phyloP scores from a whole-genome alignment of 2,113 vertebrate genomes.

The Callaeas wilsoni region DNA sequence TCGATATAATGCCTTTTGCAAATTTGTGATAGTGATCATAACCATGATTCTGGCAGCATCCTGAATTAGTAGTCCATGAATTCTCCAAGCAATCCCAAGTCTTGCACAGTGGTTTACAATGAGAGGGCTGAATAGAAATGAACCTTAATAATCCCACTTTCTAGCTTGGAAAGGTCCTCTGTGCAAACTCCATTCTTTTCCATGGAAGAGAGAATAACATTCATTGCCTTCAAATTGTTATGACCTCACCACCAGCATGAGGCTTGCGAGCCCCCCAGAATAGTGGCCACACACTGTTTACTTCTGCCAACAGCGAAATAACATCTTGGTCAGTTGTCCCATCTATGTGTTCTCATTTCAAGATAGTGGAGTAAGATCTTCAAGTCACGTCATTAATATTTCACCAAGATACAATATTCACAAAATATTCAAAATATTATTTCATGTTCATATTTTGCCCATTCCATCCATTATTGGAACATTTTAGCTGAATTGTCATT shows the following conservation, averaged over 20 bases:
- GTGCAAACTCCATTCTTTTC: neutral
- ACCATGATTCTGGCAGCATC: neutral
- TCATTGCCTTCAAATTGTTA: neutral
- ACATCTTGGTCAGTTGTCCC: neutral
- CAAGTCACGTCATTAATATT: neutral
- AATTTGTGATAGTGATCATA: neutral
- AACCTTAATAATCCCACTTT: neutral
- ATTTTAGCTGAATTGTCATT: neutral
- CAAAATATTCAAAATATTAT: neutral
- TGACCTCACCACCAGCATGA: rapidly evolving
- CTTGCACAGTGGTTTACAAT: neutral
- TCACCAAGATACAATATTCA: neutral
- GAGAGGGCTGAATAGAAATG: neutral
- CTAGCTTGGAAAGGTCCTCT: neutral
- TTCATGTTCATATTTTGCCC: neutral
- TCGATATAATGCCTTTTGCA: neutral
- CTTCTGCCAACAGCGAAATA: neutral
- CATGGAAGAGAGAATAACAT: neutral
- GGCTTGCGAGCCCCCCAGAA: neutral
- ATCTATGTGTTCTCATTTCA: neutral
- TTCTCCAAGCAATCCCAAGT: neutral
- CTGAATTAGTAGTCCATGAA: neutral
- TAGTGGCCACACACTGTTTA: neutral
- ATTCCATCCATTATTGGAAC: neutral
- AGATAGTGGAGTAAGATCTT: neutral